A percentile compares a stretch with the other conserved stretches of the same genome.
These are phyloP conservation scores for Glyptemys insculpta DNA, from an alignment of 2,797 vertebrate species.

Conservation along the genomic window DNA sequence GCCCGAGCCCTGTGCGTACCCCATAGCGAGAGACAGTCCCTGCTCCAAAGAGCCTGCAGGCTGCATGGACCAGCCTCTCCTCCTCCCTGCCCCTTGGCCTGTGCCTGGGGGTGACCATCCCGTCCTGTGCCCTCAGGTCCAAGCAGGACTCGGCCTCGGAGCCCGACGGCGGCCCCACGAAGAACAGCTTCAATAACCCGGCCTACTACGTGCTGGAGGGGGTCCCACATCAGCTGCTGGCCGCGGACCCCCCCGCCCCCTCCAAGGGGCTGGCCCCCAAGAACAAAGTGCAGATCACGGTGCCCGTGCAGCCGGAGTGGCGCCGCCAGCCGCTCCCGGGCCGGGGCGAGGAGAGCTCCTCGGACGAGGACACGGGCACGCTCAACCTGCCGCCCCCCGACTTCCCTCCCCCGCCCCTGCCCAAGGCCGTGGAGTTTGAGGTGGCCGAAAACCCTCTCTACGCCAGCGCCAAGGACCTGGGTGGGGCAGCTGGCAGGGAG, in stretches of 20 bases:
- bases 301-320: constrained; percentile 61
- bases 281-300: constrained; percentile 84
- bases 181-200: constrained; percentile 98
- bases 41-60: too few relatives aligned
- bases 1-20: neutral
- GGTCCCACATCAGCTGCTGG: constrained; percentile 91
- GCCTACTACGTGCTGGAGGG: constrained; percentile 97
- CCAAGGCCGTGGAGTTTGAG: constrained; percentile 86
- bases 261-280: constrained; percentile 81
- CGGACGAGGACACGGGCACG: constrained; percentile 88
- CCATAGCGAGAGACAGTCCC: neutral
- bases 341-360: constrained; percentile 87
- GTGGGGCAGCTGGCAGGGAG: constrained; percentile 15
- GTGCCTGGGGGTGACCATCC: rapidly evolving
- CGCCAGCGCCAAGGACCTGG: constrained; percentile 69
- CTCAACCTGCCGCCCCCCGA: constrained; percentile 93
- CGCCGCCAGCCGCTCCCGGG: constrained; percentile 68
- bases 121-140: constrained; percentile 75
- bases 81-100: rapidly evolving
- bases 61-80: too few relatives aligned
- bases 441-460: constrained; percentile 82
- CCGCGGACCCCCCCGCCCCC: constrained; percentile 70
- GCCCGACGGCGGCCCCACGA: constrained; percentile 81
- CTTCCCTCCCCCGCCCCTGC: constrained; percentile 94
- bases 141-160: constrained; percentile 86